Conservation (phyloP, 2,888 invertebrate genomes). For the Linnaemya tessellans region DNA sequence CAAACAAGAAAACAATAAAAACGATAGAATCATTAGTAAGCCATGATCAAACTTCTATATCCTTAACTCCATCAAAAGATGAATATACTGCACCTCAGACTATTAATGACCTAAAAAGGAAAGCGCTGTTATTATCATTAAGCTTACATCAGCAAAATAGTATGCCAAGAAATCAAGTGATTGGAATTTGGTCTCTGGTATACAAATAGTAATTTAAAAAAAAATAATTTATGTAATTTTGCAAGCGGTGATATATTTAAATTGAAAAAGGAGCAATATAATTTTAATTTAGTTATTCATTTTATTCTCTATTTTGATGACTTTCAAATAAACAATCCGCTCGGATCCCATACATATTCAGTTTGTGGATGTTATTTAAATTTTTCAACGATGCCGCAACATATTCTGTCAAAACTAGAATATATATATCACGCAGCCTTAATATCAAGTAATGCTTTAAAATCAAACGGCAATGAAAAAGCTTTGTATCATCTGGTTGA, state of each 20-base stretch:
- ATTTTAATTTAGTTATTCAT: conserved; percentile 47
- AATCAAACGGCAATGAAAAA: conserved; percentile 68
- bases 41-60: neutral
- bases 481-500: conserved; percentile 69
- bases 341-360: conserved; percentile 37
- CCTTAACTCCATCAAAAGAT: neutral
- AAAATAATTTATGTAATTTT: conserved; percentile 55
- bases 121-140: neutral
- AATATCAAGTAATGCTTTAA: conserved; percentile 62
- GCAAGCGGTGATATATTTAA: conserved; percentile 50
- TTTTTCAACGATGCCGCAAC: conserved; percentile 46
- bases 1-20: neutral
- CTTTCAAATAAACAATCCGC: conserved; percentile 54
- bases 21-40: neutral
- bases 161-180: conserved; percentile 48
- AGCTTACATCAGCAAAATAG: conserved; percentile 24
- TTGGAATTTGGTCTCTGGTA: conserved; percentile 44
- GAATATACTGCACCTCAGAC: conserved; percentile 1
- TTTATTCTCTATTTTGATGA: conserved; percentile 59
- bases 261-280: conserved; percentile 18
- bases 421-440: conserved; percentile 70
- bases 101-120: conserved; percentile 29
- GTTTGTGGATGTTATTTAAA: no score
- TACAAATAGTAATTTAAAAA: conserved; percentile 20
- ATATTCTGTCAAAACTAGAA: conserved; percentile 70